Evolutionary conservation across 2,113 vertebrate species (phyloP), one percentile per base, ranked within the genome.

Genomic region (Scomber japonicus): DNA sequence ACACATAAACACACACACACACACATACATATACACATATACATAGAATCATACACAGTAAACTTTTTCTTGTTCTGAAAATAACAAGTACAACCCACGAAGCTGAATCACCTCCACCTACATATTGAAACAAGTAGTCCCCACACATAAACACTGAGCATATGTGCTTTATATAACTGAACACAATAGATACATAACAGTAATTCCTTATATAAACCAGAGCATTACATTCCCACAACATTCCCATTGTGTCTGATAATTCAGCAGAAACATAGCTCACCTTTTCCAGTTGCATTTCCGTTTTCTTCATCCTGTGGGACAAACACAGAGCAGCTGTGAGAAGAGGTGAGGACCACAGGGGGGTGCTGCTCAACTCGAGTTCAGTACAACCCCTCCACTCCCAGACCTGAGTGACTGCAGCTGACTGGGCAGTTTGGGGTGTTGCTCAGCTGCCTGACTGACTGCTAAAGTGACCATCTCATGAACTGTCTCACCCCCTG

Each of bases 221-320:
- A 60, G 11, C n/a, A 7, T 40, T 24, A 3, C n/a, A 7, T 40
- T 24, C 2, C 1, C 48, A 51, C 3, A 59, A 44, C 31, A 50
- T n/a, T 15, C 5, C 27, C 19, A 21, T 15, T 68, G 9, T 40
- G 5, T 24, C 8, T 14, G 4, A 19, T 19, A 24, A 55, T 46
- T 46, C 31, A 35, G 9, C 24, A 77, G 10, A 63, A 59, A 48
- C n/a, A 17, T 6, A 0, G 83, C 87, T 88, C 78, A 96, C 95
- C 93, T 94, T 94, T 94, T 83, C 93, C 91, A 81, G 94, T 94
- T 78, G 95, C 92, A 65, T 97, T 97, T 82, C 96, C 96, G 44
- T 98, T 96, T 81, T 97, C 97, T 91, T 97, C 96, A 91, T 97
- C 97, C 97, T 99, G 94, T 71, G 59, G 45, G 61, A 82, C 54